Evolutionary conservation across 2,797 vertebrate genomes (phyloP).

Genomic region (Coreius guichenoti): DNA sequence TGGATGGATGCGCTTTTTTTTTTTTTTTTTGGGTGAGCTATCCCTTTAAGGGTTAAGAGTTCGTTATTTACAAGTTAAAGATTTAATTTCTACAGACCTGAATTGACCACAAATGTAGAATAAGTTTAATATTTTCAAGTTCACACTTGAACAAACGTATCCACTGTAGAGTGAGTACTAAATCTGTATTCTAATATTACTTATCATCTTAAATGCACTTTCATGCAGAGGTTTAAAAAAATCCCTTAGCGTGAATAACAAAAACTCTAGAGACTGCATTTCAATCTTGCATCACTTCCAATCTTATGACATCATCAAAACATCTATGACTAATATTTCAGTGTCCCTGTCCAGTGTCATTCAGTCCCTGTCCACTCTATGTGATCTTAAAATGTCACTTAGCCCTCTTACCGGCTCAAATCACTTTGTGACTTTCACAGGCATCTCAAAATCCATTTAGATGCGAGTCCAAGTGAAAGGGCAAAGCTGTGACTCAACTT

Average conservation of each 20-base stretch:
- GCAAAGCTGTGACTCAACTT: slow-evolving; percentile 20
- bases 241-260: background rate
- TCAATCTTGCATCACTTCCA: slow-evolving; percentile 13
- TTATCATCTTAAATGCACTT: slow-evolving; percentile 1
- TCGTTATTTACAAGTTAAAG: background rate
- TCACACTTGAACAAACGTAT: background rate
- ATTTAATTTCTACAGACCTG: background rate
- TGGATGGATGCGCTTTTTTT: too few relatives aligned
- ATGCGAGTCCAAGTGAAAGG: slow-evolving; percentile 13
- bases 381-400: slow-evolving; percentile 33
- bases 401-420: slow-evolving; percentile 11
- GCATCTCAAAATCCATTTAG: slow-evolving; percentile 36
- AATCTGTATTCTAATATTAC: background rate
- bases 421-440: slow-evolving; percentile 41
- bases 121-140: background rate
- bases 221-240: background rate
- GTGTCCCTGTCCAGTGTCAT: background rate
- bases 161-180: background rate
- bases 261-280: background rate
- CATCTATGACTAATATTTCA: slow-evolving; percentile 10
- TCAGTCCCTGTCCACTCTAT: slow-evolving; percentile 8
- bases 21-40: too few relatives aligned
- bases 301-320: slow-evolving; percentile 29
- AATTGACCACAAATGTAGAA: background rate
- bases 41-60: background rate